Evolutionary conservation across 2,113 vertebrate genomes (phyloP), one percentile per base, ranked within the genome.

Genomic region (Lophotis ruficrista): DNA sequence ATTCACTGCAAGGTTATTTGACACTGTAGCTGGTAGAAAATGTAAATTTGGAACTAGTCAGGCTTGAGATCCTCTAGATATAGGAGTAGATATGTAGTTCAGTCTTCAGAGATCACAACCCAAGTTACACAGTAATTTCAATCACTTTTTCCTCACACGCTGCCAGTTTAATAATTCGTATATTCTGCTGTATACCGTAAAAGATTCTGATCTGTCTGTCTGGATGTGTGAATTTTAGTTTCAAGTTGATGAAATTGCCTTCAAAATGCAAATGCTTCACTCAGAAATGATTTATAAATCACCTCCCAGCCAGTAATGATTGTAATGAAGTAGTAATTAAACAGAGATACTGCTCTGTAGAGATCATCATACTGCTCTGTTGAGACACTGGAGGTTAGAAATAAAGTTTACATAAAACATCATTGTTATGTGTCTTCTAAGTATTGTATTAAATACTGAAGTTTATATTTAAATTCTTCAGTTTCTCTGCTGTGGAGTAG

Each of bases 231-330:
- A 70, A 54, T 54, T 88, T 82, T 45, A 57, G 58, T 72, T 85
- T 83, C 0, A 2, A 18, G 5, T 14, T 89, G 78, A 95, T 94
- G 53, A 94, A 89, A 78, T 3, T 3, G 37, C 38, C n/a, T 89
- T 87, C 68, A 75, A 90, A 93, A 94, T 95, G 64, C 56, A 88
- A 94, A 91, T 73, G 6, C 41, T 90, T 93, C n/a, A 81, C 61
- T 71, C 33, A 76, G 57, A 96, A 95, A 82, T 94, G 4, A 94
- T 89, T 95, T 93, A 10, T 89, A 89, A 94, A 91, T 85, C 81
- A 69, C 31, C 22, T 93, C 61, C 41, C 66, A 87, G 73, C 2
- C 68, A 79, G 73, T 81, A 87, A 93, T 75, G 48, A 79, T 33
- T 60, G 41, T 57, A 92, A 91, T 90, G 76, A 95, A 85, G 62